A percentile compares a stretch with the other conserved stretches of the same genome.
These are phyloP conservation scores for Dipodomys stephensi DNA, from an alignment of 2,113 vertebrate species.

Conservation along the genomic window DNA sequence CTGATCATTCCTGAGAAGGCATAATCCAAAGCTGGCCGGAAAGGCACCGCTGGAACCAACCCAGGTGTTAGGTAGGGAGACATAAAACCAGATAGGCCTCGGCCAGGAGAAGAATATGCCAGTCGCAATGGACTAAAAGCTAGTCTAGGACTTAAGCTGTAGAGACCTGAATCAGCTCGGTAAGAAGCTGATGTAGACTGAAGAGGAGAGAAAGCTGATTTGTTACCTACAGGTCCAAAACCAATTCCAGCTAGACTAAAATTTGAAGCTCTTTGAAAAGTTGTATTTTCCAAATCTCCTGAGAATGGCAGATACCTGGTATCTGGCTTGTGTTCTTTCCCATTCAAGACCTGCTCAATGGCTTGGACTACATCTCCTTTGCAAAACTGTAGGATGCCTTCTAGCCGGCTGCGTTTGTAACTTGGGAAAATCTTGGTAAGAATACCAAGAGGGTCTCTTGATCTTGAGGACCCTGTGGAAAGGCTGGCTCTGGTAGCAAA, in stretches of 20 bases:
- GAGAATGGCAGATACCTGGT: conserved; percentile 67
- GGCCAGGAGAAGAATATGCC: conserved; percentile 88
- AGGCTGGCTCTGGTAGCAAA: conserved; percentile 46
- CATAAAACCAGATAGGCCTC: conserved; percentile 87
- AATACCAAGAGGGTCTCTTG: conserved; percentile 90
- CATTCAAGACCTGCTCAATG: conserved; percentile 90
- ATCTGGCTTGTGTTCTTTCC: conserved; percentile 85
- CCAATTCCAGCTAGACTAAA: conserved; percentile 82
- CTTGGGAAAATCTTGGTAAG: conserved; percentile 93
- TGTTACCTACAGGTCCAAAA: conserved; percentile 83
- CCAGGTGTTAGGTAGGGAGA: conserved; percentile 90
- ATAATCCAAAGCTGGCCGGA: conserved; percentile 89
- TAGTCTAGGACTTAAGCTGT: conserved; percentile 87
- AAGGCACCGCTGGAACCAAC: conserved; percentile 90
- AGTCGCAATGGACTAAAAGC: conserved; percentile 89
- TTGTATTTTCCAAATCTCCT: conserved; percentile 61
- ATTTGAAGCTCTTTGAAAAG: conserved; percentile 78
- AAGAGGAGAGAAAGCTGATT: conserved; percentile 92
- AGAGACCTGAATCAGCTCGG: conserved; percentile 84
- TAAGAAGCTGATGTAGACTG: conserved; percentile 80
- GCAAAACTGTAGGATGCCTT: conserved; percentile 89
- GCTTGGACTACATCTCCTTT: conserved; percentile 93
- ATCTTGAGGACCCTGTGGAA: conserved; percentile 66
- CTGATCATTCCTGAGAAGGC: conserved; percentile 89
- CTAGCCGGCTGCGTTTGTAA: conserved; percentile 87